Base-by-base conservation (phyloP, 2,797 vertebrate species). In the Pteronotus mesoamericanus region DNA sequence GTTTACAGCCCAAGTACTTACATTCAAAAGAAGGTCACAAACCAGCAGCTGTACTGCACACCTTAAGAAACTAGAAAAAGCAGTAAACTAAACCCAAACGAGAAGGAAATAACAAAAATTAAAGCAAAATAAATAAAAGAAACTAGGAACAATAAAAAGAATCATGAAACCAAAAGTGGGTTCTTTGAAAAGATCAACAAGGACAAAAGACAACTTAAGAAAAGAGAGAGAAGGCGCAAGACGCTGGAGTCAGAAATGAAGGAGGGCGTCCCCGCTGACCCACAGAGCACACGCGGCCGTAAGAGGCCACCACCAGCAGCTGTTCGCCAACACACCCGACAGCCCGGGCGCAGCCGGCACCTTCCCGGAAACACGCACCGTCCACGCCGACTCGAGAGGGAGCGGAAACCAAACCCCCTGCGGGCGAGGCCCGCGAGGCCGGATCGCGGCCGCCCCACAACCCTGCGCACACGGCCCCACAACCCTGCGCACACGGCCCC, bases 51-150 rank as follows among this genome's bases (percentile, higher is more conserved):
- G 21, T 59, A 2, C 19, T 4, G 51, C 37, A 21, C 21, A 18
- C 29, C 4, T 16, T 12, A 42, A 15, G 21, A 21, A 44, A 24
- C 12, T 4, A 32, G 19, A 44, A 10, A 69, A 21, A 48, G 42
- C 6, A 15, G 57, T 6, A 22, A 37, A 15, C 21, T 22, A 6
- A 48, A 37, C 7, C 1, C n/a, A 39, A 46, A 44, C 44, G 75
- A 9, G 74, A 75, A 34, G 14, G 2, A 7, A 14, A 3, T 1
- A 61, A 22, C 29, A n/a, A 5, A 48, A 7, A 37, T 2, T 1
- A 44, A n/a, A 71, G 8, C 6, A 48, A n/a, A 4, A 24, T 14
- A 39, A 9, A 26, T 9, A 26, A 24, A 18, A 29, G 14, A 29
- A 34, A 29, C 51, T 18, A 9, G 53, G 39, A 39, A 37, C 75